Evolutionary conservation across 2,797 vertebrate genomes (phyloP).

Genomic region (Rhinatrema bivittatum): DNA sequence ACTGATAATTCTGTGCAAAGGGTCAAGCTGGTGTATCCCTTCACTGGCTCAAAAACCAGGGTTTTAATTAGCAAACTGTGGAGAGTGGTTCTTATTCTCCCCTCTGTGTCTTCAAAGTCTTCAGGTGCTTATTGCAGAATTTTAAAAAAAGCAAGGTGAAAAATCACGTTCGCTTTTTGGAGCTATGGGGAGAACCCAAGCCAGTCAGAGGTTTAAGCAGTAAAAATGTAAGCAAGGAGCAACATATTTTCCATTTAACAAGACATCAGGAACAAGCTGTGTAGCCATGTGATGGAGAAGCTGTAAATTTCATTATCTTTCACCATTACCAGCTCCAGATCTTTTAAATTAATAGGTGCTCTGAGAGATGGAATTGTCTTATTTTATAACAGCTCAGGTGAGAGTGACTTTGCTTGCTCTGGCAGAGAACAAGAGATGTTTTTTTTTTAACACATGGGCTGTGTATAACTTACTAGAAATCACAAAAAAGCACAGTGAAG

Average conservation of each 20-base stretch:
- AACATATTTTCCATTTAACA: slow-evolving; percentile 21
- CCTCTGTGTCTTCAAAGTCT: slow-evolving; percentile 1
- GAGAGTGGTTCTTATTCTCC: slow-evolving; percentile 9
- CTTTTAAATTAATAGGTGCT: no score
- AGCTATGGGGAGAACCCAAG: slow-evolving; percentile 1
- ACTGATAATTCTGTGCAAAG: slow-evolving; percentile 37
- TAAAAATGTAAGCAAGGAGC: slow-evolving; percentile 3
- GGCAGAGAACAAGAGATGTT: no score
- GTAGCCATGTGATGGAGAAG: background rate
- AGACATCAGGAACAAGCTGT: slow-evolving; percentile 3
- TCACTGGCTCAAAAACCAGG: slow-evolving; percentile 4
- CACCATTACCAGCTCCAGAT: no score
- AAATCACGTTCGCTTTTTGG: slow-evolving; percentile 4
- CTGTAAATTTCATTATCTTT: slow-evolving; percentile 10
- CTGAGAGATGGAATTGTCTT: no score
- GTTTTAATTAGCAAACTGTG: slow-evolving; percentile 31
- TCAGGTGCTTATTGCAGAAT: slow-evolving; percentile 4
- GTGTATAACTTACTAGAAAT: no score
- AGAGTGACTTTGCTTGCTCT: no score
- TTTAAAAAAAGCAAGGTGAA: slow-evolving; percentile 11
- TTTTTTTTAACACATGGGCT: no score
- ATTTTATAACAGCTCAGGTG: no score
- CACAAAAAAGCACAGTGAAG: no score
- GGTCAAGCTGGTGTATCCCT: background rate
- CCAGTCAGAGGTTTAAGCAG: slow-evolving; percentile 2